Evolutionary conservation across 2,888 invertebrate genomes (phyloP).

Genomic region (Hypomecis punctinalis): DNA sequence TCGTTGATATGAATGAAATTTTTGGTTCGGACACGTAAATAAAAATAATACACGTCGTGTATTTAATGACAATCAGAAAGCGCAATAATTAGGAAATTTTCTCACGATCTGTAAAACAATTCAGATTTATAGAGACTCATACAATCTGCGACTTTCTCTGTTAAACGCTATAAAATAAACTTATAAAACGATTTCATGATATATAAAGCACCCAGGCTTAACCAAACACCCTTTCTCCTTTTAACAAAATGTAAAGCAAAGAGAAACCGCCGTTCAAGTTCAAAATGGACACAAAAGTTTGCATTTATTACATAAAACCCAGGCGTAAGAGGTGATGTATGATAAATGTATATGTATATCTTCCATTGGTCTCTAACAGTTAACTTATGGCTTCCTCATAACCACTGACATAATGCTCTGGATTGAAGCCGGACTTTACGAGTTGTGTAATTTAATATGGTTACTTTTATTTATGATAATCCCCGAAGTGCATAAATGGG

Average conservation of each 20-base stretch:
- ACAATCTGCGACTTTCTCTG: slow-evolving; percentile 21
- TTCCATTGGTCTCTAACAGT: slow-evolving; percentile 24
- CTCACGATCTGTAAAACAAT: neutral
- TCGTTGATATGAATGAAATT: too few species aligned
- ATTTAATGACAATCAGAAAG: neutral
- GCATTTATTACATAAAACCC: slow-evolving; percentile 41
- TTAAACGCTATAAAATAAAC: slow-evolving; percentile 5
- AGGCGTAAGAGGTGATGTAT: slow-evolving; percentile 29
- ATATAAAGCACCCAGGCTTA: slow-evolving; percentile 28
- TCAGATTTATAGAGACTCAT: slow-evolving; percentile 12
- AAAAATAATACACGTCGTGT: too few species aligned
- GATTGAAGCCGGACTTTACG: slow-evolving; percentile 36
- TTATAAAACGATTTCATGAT: slow-evolving; percentile 21
- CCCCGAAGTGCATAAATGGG: slow-evolving; percentile 47
- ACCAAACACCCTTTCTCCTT: slow-evolving; percentile 39
- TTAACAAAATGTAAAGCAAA: slow-evolving; percentile 39
- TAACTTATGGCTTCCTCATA: slow-evolving; percentile 10
- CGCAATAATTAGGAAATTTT: neutral
- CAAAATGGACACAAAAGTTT: slow-evolving; percentile 40
- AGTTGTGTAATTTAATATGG: slow-evolving; percentile 40
- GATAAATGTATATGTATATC: slow-evolving; percentile 13
- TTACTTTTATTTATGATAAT: slow-evolving; percentile 44
- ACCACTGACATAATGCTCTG: slow-evolving; percentile 13
- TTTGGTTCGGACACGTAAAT: too few species aligned
- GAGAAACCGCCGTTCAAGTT: slow-evolving; percentile 47